phyloP scores from a whole-genome alignment of 2,797 vertebrate species.

The Rachycentron canadum region DNA sequence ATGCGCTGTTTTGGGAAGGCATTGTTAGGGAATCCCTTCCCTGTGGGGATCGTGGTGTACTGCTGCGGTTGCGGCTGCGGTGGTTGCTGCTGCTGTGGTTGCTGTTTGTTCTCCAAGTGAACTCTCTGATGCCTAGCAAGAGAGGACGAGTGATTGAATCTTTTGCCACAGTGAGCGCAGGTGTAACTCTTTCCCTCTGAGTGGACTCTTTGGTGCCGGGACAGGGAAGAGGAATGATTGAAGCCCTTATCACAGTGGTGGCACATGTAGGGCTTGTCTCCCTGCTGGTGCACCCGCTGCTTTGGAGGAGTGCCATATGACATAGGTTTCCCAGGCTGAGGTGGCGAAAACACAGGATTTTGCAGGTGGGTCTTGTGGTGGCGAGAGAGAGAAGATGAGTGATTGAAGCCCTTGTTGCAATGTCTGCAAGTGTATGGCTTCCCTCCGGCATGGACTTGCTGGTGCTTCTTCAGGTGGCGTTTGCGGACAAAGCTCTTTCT shows the following conservation, averaged over 20 bases:
- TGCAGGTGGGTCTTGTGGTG: slow-evolving; percentile 88
- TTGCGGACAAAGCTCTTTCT: slow-evolving; percentile 88
- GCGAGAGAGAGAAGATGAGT: slow-evolving; percentile 87
- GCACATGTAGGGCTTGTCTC: slow-evolving; percentile 89
- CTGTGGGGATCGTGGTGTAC: slow-evolving; percentile 81
- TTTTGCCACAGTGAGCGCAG: slow-evolving; percentile 87
- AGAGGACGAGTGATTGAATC: slow-evolving; percentile 87
- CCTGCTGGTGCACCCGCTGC: slow-evolving; percentile 82
- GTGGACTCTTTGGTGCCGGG: slow-evolving; percentile 89
- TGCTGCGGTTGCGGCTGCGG: slow-evolving; percentile 71
- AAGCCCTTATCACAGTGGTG: slow-evolving; percentile 89
- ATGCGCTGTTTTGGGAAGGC: slow-evolving; percentile 85
- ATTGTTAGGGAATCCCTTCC: slow-evolving; percentile 85
- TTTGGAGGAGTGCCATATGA: slow-evolving; percentile 80
- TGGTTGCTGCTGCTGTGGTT: slow-evolving; percentile 48
- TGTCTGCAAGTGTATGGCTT: slow-evolving; percentile 89
- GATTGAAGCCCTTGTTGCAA: slow-evolving; percentile 89
- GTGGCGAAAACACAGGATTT: slow-evolving; percentile 82
- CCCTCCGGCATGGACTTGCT: slow-evolving; percentile 87
- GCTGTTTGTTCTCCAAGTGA: slow-evolving; percentile 84
- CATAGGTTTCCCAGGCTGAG: slow-evolving; percentile 81
- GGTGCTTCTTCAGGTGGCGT: slow-evolving; percentile 89
- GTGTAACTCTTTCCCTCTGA: slow-evolving; percentile 87
- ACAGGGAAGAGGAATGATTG: slow-evolving; percentile 89
- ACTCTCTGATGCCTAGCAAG: slow-evolving; percentile 87